Conservation (phyloP, 1,140 invertebrate species). For the Octopus bimaculoides region DNA sequence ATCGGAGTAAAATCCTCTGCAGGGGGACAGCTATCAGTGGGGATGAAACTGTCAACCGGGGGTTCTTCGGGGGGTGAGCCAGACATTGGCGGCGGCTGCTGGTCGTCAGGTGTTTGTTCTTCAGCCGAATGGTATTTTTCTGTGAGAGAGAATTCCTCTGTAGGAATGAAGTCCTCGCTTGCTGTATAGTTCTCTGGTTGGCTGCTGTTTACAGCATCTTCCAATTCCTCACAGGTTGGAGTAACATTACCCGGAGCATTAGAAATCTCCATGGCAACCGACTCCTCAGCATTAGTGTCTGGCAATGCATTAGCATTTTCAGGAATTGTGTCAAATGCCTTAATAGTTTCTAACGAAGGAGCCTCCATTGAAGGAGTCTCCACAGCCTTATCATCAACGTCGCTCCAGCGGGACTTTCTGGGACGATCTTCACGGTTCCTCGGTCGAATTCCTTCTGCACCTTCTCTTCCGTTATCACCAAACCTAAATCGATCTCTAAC, state of each 20-base stretch:
- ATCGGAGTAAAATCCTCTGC: neutral
- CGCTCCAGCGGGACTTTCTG: constrained; percentile 11
- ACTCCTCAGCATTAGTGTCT: neutral
- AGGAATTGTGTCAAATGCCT: neutral
- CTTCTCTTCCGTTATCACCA: constrained; percentile 23
- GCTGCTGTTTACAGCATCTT: too few relatives aligned
- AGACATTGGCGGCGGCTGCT: neutral
- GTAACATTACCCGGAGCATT: too few relatives aligned
- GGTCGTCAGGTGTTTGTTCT: neutral
- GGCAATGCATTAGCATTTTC: neutral
- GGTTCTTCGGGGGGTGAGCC: neutral
- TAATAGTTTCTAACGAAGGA: neutral
- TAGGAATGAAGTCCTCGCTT: neutral
- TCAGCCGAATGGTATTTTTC: neutral
- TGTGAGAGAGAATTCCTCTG: neutral
- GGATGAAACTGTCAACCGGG: neutral
- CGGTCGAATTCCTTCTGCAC: neutral
- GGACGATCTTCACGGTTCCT: constrained; percentile 14
- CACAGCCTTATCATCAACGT: neutral
- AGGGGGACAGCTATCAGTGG: neutral
- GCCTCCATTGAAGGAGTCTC: neutral
- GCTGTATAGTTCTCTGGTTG: too few relatives aligned
- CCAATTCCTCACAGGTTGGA: too few relatives aligned
- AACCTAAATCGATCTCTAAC: constrained; percentile 20
- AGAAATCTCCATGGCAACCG: neutral